Evolutionary conservation across 2,113 vertebrate species (phyloP).

Genomic region (Pygoscelis adeliae): DNA sequence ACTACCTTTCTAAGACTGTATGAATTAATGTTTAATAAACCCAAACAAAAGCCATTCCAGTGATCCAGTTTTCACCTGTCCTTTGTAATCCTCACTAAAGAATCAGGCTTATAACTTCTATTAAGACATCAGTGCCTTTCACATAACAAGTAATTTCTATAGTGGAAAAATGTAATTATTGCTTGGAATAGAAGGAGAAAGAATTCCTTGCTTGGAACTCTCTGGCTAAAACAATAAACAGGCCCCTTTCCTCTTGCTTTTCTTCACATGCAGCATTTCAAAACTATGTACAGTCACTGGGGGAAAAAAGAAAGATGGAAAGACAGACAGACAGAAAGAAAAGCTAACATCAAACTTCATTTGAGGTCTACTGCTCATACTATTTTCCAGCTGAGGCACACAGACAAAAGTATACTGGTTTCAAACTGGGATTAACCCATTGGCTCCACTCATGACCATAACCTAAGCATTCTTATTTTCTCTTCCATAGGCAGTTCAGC

Average conservation of each 20-base stretch:
- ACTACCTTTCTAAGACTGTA: not conserved
- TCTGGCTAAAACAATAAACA: conserved; percentile 22
- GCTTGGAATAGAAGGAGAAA: not conserved
- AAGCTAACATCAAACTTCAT: not conserved
- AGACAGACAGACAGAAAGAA: no score
- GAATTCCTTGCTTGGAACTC: not conserved
- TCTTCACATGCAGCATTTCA: not conserved
- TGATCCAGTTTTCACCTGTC: not conserved
- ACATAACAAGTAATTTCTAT: not conserved
- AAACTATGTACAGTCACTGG: not conserved
- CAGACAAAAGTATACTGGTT: not conserved
- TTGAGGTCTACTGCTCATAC: not conserved
- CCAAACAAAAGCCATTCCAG: not conserved
- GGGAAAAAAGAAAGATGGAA: not conserved
- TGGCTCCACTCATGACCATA: not conserved
- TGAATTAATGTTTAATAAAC: not conserved
- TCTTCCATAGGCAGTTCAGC: not conserved
- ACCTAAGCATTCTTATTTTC: not conserved
- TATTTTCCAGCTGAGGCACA: not conserved
- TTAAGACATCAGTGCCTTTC: not conserved
- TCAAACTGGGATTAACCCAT: not conserved
- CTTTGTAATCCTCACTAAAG: not conserved
- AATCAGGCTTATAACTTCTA: not conserved
- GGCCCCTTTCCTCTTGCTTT: not conserved
- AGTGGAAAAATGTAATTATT: not conserved